phyloP scores from a whole-genome alignment of 2,888 invertebrate genomes.

The Priocnemis perturbator region DNA sequence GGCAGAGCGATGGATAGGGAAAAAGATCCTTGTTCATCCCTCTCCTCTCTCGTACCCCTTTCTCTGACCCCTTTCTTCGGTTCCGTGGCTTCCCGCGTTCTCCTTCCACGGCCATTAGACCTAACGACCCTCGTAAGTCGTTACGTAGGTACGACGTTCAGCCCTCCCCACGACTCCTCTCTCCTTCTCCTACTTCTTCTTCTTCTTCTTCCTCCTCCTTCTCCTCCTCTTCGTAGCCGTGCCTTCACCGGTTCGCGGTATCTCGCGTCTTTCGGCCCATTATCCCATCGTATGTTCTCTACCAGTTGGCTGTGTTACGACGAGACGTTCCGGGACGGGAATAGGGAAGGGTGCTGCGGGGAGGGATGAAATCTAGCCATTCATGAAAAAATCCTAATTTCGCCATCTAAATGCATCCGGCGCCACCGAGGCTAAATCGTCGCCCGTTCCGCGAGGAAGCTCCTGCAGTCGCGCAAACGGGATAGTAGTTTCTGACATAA shows the following conservation, averaged over 20 bases:
- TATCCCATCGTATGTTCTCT: conserved; percentile 37
- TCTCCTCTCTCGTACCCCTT: no score
- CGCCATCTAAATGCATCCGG: conserved; percentile 67
- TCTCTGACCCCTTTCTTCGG: conserved; percentile 15
- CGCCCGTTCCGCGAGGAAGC: conserved; percentile 40
- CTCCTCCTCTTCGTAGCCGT: conserved; percentile 1
- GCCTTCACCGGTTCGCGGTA: conserved; percentile 14
- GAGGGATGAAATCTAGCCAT: conserved; percentile 23
- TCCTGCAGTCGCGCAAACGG: conserved; percentile 46
- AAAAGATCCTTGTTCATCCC: no score
- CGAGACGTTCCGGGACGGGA: neutral
- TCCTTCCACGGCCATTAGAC: conserved; percentile 47
- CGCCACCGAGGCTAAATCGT: conserved; percentile 53
- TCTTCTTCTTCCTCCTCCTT: neutral
- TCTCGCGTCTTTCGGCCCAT: conserved; percentile 47
- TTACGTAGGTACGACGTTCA: conserved; percentile 32
- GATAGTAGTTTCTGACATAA: conserved; percentile 61
- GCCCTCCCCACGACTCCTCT: conserved; percentile 7
- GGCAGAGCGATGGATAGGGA: no score
- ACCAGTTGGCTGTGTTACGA: conserved; percentile 5
- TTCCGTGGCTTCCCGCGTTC: neutral
- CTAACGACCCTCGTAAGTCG: conserved; percentile 56
- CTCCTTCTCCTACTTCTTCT: conserved; percentile 2
- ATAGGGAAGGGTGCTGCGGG: neutral
- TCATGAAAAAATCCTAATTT: conserved; percentile 65